Evolutionary conservation across 2,113 vertebrate species (phyloP).

Genomic region (Callaeas wilsoni): DNA sequence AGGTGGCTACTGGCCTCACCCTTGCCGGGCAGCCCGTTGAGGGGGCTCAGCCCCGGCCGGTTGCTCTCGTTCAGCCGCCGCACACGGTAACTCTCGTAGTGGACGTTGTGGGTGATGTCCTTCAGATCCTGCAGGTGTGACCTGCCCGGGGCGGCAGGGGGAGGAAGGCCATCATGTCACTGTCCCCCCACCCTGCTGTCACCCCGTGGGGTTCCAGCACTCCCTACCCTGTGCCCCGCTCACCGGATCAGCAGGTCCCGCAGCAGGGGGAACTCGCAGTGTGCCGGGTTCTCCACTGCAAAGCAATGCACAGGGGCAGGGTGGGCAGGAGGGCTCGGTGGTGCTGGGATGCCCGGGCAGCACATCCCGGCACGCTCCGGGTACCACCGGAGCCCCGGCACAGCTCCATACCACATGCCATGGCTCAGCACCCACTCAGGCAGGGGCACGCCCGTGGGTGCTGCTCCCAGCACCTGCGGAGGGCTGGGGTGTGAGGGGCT

Average conservation of each 20-base stretch:
- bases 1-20: background rate
- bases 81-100: constrained; percentile 90
- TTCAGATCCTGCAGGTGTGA: constrained; percentile 97
- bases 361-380: fast-evolving
- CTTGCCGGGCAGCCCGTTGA: background rate
- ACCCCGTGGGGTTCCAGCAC: fast-evolving
- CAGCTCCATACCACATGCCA: background rate
- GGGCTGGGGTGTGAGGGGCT: background rate
- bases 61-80: constrained; percentile 84
- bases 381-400: background rate
- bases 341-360: fast-evolving
- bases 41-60: background rate
- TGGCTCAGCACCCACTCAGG: background rate
- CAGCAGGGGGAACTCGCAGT: constrained; percentile 91
- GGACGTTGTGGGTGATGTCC: constrained; percentile 92
- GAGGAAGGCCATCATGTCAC: background rate
- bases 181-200: fast-evolving
- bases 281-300: constrained; percentile 89
- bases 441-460: background rate
- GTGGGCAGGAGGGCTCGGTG: background rate
- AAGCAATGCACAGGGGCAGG: background rate
- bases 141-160: background rate
- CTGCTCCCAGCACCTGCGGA: fast-evolving
- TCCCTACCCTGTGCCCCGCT: background rate
- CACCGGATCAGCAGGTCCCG: constrained; percentile 92